Conservation (phyloP, 2,113 vertebrate genomes). For the Dendrocopos noguchii region DNA sequence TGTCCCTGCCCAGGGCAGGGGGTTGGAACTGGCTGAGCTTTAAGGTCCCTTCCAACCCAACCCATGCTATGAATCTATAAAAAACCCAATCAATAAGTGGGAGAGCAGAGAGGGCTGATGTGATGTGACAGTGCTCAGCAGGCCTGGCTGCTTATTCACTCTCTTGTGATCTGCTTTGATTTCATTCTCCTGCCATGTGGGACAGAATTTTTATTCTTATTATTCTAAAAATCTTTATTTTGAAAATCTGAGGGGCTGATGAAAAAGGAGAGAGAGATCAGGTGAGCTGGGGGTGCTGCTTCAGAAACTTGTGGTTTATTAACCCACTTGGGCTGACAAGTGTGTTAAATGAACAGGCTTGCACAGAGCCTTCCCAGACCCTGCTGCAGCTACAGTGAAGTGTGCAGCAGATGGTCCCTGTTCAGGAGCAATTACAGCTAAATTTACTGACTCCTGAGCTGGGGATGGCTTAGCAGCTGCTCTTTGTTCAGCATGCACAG, state of each 20-base stretch:
- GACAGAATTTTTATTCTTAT: too few relatives aligned
- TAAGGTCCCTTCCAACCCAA: too few relatives aligned
- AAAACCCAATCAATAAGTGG: background rate
- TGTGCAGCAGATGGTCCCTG: conserved; percentile 32
- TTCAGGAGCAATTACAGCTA: conserved; percentile 54
- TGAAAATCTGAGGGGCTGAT: too few relatives aligned
- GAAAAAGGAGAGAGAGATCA: too few relatives aligned
- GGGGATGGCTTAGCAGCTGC: background rate
- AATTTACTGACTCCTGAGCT: conserved; percentile 49
- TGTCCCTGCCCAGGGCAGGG: too few relatives aligned
- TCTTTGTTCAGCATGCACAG: background rate
- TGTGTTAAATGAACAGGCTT: background rate
- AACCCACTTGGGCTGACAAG: background rate
- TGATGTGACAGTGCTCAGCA: background rate
- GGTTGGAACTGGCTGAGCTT: too few relatives aligned
- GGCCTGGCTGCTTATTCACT: background rate
- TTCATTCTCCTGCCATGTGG: too few relatives aligned
- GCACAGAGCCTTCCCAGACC: background rate
- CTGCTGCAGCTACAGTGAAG: conserved; percentile 21
- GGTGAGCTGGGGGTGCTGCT: background rate
- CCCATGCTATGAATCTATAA: too few relatives aligned
- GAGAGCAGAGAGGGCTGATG: background rate
- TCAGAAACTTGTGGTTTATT: background rate
- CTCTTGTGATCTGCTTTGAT: too few relatives aligned
- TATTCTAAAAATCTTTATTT: background rate